Conservation (phyloP, 2,113 vertebrate genomes). For the Eurypyga helias region DNA sequence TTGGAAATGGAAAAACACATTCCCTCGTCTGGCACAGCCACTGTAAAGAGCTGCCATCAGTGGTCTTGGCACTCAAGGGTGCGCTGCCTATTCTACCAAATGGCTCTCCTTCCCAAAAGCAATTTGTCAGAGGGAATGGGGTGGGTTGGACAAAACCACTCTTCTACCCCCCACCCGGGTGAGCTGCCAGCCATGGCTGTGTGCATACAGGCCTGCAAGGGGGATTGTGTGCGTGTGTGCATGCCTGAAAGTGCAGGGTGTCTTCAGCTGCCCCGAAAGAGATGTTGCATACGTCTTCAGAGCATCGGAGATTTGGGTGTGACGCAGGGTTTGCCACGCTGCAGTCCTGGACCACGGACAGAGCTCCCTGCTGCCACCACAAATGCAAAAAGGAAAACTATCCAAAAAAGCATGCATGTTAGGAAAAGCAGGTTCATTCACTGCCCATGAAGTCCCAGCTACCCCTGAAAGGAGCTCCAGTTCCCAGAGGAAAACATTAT, state of each 20-base stretch:
- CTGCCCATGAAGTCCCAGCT: background rate
- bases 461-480: background rate
- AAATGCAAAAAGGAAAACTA: background rate
- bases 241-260: background rate
- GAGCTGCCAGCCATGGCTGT: background rate
- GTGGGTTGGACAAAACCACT: background rate
- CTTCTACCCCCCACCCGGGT: rapidly evolving
- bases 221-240: too few species aligned
- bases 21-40: background rate
- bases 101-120: background rate
- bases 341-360: background rate
- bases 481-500: background rate
- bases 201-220: background rate
- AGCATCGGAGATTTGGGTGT: background rate
- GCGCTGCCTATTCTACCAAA: background rate
- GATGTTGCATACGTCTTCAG: background rate
- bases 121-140: background rate
- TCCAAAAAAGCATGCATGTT: rapidly evolving
- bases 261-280: background rate
- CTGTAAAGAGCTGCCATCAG: background rate
- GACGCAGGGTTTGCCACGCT: background rate
- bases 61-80: background rate
- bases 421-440: background rate
- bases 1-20: background rate
- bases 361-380: background rate